A percentile compares a stretch with the other conserved stretches of the same genome.
phyloP scores from a whole-genome alignment of 2,888 invertebrate genomes.

The Andricus quercusramuli region DNA sequence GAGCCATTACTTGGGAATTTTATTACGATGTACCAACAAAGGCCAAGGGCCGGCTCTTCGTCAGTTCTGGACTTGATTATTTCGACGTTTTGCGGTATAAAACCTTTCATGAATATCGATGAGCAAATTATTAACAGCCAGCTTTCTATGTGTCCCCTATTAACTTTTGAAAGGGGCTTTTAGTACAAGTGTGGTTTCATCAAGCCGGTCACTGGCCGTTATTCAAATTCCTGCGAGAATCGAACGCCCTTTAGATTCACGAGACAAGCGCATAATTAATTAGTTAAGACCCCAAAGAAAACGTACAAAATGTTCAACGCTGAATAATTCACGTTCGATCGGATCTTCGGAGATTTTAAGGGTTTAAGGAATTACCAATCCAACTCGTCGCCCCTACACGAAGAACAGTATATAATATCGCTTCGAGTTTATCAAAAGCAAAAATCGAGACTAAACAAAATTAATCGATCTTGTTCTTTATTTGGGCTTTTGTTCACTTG shows the following conservation, averaged over 20 bases:
- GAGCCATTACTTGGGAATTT: conserved; percentile 58
- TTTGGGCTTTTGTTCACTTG: too few species aligned
- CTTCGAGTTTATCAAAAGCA: too few species aligned
- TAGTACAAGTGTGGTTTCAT: not conserved
- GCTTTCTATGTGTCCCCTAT: not conserved
- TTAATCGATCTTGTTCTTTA: too few species aligned
- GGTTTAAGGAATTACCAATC: too few species aligned
- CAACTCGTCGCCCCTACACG: too few species aligned
- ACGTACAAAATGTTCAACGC: too few species aligned
- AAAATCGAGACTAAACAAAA: too few species aligned
- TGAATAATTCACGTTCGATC: too few species aligned
- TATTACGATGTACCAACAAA: conserved; percentile 54
- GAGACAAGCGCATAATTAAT: conserved; percentile 53
- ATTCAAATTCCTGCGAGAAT: conserved; percentile 18
- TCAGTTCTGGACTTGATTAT: conserved; percentile 47
- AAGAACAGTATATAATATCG: too few species aligned
- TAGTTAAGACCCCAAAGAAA: conserved; percentile 42
- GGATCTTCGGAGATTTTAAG: too few species aligned
- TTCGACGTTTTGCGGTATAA: conserved; percentile 2
- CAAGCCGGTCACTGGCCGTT: not conserved
- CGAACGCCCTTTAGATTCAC: conserved; percentile 48
- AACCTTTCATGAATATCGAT: conserved; percentile 6
- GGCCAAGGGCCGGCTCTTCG: conserved; percentile 52
- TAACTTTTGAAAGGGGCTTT: not conserved
- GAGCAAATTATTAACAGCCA: not conserved